phyloP scores from a whole-genome alignment of 2,888 invertebrate genomes.

The Ophion costatus region DNA sequence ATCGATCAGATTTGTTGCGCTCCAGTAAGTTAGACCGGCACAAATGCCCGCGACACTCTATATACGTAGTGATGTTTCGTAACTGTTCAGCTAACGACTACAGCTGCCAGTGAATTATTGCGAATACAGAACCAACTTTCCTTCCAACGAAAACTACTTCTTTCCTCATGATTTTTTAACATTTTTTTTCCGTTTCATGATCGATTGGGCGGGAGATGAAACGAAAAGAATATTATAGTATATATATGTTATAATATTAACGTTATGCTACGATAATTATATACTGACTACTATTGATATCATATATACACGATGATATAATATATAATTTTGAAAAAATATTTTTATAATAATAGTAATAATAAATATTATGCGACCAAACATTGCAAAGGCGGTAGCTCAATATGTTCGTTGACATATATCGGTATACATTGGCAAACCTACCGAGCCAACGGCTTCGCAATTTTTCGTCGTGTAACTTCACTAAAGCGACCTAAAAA shows the following conservation, averaged over 20 bases:
- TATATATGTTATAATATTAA: too few species aligned
- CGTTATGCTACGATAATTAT: too few species aligned
- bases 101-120: constrained; percentile 13
- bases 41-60: not conserved
- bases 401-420: too few species aligned
- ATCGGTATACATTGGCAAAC: too few species aligned
- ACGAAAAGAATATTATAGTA: not conserved
- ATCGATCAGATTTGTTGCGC: constrained; percentile 37
- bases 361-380: not conserved
- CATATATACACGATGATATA: too few species aligned
- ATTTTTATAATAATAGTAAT: not conserved
- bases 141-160: not conserved
- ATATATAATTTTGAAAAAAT: too few species aligned
- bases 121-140: not conserved
- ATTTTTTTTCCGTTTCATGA: not conserved
- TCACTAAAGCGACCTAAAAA: too few species aligned
- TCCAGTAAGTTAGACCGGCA: constrained; percentile 23
- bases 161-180: not conserved
- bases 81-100: constrained; percentile 17
- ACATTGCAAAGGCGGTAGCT: too few species aligned
- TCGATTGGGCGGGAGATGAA: not conserved
- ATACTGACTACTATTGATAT: too few species aligned
- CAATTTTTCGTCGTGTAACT: too few species aligned
- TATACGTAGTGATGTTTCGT: not conserved
- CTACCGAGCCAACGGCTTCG: too few species aligned